Evolutionary conservation across 2,113 vertebrate species (phyloP), one percentile per base, ranked within the genome.

Genomic region (Collichthys lucidus): DNA sequence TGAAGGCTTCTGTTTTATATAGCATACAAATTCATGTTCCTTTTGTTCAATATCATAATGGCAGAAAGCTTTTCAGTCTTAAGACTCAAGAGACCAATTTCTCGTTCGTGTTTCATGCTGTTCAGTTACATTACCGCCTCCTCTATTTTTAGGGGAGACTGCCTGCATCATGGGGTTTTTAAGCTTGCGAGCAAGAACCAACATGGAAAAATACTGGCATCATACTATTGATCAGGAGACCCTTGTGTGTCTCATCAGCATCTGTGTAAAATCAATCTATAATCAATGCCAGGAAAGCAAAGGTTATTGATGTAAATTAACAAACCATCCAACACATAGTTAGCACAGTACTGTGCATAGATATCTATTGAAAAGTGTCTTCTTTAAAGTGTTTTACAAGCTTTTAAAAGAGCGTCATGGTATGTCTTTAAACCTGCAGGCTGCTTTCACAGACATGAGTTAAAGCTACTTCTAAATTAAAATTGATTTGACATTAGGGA

Each of bases 401-500:
- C 66, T 79, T 79, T 86, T 69, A 69, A 83, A 84, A 57, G 44
- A 26, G 47, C 59, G 53, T 84, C 75, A 64, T 56, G 29, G 50
- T 26, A 22, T 80, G 63, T 79, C 62, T 80, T 77, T 72, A 69
- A 84, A 82, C 64, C 77, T 80, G 47, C 57, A 76, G 77, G 75
- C 79, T 80, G 61, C 74, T 76, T 81, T 86, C 71, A 74, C 62
- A 71, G 83, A 82, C 85, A 87, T 79, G 88, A 85, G 83, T 88
- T 90, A 87, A 85, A 75, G 80, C 85, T 69, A 44, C 70, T 82
- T 80, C 82, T 77, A 90, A 91, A 93, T 92, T 87, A 88, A 87
- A 92, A 92, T 92, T 91, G 91, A 93, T 91, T 93, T 87, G 84
- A 90, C 84, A 90, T 93, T 88, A 88, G 77, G 26, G 61, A 69